Conservation (phyloP, 2,797 vertebrate genomes). For the Borostomias antarcticus region DNA sequence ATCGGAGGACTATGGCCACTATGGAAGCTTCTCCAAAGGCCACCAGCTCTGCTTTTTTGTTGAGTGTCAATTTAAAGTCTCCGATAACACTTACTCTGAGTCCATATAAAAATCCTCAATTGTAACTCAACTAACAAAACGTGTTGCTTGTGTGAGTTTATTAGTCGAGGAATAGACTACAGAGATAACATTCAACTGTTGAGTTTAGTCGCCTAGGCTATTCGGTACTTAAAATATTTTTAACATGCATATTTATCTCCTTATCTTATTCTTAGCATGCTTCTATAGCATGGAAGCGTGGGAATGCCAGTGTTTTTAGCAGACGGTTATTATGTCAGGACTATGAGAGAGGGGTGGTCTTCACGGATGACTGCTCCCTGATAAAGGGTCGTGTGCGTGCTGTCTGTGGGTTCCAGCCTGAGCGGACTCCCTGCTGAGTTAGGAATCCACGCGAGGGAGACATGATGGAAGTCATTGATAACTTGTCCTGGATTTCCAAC, state of each 20-base stretch:
- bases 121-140: too few relatives aligned
- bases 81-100: neutral
- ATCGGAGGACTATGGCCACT: too few relatives aligned
- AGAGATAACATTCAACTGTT: neutral
- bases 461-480: conserved; percentile 2
- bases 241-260: neutral
- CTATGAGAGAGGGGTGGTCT: conserved; percentile 29
- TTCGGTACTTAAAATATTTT: neutral
- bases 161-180: neutral
- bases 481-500: conserved; percentile 5
- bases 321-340: conserved; percentile 22
- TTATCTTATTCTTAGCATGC: neutral
- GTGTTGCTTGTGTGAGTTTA: conserved; percentile 1
- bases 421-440: conserved; percentile 8
- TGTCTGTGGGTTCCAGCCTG: conserved; percentile 11
- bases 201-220: neutral
- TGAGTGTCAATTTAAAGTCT: neutral
- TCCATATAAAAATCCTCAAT: too few relatives aligned
- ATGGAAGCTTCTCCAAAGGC: too few relatives aligned
- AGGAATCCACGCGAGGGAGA: neutral
- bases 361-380: conserved; percentile 31
- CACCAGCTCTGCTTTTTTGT: neutral
- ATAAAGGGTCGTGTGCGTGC: conserved; percentile 41
- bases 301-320: conserved; percentile 22
- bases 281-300: neutral